Evolutionary conservation across 1,140 invertebrate species (phyloP).

Genomic region (Mactra quadrangularis): DNA sequence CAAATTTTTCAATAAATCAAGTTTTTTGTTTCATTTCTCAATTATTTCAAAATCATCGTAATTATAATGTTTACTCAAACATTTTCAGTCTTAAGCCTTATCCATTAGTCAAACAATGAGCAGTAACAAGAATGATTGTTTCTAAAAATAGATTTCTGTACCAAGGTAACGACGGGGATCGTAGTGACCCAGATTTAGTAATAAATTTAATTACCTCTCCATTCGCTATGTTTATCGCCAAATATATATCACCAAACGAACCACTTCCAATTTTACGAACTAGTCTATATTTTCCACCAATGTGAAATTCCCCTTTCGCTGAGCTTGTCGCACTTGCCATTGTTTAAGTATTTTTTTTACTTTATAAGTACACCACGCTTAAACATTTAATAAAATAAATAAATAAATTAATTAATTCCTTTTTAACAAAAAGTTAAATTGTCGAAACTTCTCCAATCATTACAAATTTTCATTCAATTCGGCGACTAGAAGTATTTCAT

Average conservation of each 20-base stretch:
- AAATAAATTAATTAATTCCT: neutral
- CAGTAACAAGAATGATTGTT: neutral
- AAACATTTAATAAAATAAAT: neutral
- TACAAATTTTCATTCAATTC: neutral
- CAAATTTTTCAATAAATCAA: too few relatives aligned
- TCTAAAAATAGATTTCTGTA: neutral
- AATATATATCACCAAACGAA: slow-evolving; percentile 99
- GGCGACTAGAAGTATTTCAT: neutral
- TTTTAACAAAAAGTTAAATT: neutral
- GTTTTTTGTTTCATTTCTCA: too few relatives aligned
- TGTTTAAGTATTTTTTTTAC: slow-evolving; percentile 6
- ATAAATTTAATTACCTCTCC: slow-evolving; percentile 89
- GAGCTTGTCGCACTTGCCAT: slow-evolving; percentile 72
- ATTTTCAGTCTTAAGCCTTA: too few relatives aligned
- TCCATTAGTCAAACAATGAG: neutral
- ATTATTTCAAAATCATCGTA: too few relatives aligned
- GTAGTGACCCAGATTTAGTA: neutral
- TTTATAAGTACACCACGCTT: neutral
- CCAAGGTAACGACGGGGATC: neutral
- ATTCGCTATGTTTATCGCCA: slow-evolving; percentile 97
- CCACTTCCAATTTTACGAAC: slow-evolving; percentile 99
- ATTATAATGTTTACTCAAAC: too few relatives aligned
- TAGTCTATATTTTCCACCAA: slow-evolving; percentile 95
- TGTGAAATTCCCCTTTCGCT: slow-evolving; percentile 73
- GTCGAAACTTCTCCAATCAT: neutral